A percentile compares a stretch with the other conserved stretches of the same genome.
Conservation (phyloP, 2,797 vertebrate species). For the Scleropages formosus region DNA sequence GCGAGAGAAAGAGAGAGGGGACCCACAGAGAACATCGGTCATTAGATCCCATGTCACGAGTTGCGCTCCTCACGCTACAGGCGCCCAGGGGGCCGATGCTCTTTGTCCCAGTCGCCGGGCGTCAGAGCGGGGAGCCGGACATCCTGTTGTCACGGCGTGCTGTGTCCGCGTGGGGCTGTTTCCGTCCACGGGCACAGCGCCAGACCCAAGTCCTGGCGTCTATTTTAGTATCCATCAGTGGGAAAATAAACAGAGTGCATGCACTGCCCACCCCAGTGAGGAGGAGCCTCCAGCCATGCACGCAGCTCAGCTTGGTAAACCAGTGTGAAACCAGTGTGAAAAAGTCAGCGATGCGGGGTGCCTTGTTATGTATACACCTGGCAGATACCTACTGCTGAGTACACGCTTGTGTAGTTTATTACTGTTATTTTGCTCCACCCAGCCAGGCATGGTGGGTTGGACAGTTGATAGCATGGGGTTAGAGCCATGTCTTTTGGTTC, state of each 20-base stretch:
- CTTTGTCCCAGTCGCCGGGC: neutral
- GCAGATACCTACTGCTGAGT: neutral
- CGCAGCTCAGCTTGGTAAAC: conserved; percentile 24
- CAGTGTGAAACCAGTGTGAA: conserved; percentile 35
- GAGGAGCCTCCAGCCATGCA: conserved; percentile 46
- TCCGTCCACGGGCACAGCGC: conserved; percentile 37
- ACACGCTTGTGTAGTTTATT: too few species aligned
- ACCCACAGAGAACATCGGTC: too few species aligned
- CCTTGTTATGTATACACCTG: too few species aligned
- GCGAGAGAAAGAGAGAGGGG: too few species aligned
- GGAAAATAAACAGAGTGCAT: conserved; percentile 54
- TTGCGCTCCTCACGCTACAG: too few species aligned
- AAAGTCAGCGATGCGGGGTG: neutral
- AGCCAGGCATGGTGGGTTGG: too few species aligned
- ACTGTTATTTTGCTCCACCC: too few species aligned
- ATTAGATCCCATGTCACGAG: too few species aligned
- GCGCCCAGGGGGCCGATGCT: too few species aligned
- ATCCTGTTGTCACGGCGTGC: neutral
- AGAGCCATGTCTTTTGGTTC: too few species aligned
- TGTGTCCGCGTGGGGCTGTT: neutral
- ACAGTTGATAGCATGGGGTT: too few species aligned
- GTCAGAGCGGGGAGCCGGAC: neutral
- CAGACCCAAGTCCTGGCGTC: conserved; percentile 40
- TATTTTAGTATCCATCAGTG: conserved; percentile 61
- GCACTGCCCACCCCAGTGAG: neutral